Evolutionary conservation across 2,797 vertebrate genomes (phyloP).

Genomic region (Acrossocheilus fasciatus): DNA sequence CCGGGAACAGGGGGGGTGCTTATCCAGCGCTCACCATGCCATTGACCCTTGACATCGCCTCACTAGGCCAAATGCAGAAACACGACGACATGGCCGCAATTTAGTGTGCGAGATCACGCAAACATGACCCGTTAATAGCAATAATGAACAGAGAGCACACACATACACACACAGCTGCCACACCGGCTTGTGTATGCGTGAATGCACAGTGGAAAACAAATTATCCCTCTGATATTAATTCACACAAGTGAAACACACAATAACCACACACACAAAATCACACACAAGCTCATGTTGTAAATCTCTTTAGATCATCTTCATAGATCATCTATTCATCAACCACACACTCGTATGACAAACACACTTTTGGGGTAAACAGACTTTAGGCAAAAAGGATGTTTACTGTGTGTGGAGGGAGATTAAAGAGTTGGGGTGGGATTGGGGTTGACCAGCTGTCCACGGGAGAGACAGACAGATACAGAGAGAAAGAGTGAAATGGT

Average conservation of each 20-base stretch:
- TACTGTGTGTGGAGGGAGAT: slow-evolving; percentile 69
- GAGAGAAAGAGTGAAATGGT: slow-evolving; percentile 12
- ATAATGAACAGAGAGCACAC: slow-evolving; percentile 70
- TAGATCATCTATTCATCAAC: slow-evolving; percentile 29
- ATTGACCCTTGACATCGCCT: slow-evolving; percentile 75
- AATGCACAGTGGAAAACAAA: slow-evolving; percentile 64
- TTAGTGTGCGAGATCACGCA: slow-evolving; percentile 76
- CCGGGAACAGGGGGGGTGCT: slow-evolving; percentile 66
- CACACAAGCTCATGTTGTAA: slow-evolving; percentile 57
- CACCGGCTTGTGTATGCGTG: slow-evolving; percentile 26
- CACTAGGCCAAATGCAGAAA: slow-evolving; percentile 66
- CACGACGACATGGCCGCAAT: slow-evolving; percentile 76
- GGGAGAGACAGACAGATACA: not conserved
- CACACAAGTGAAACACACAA: slow-evolving; percentile 52
- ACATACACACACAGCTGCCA: slow-evolving; percentile 58
- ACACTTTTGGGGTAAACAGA: slow-evolving; percentile 55
- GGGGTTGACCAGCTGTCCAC: slow-evolving; percentile 71
- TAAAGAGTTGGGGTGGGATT: slow-evolving; percentile 61
- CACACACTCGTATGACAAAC: slow-evolving; percentile 30
- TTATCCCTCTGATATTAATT: slow-evolving; percentile 61
- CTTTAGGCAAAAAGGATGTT: slow-evolving; percentile 66
- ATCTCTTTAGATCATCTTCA: slow-evolving; percentile 44
- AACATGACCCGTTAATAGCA: slow-evolving; percentile 76
- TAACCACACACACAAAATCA: slow-evolving; percentile 55
- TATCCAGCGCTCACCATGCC: slow-evolving; percentile 72